phyloP scores from a whole-genome alignment of 2,113 vertebrate genomes.

The Arothron firmamentum region DNA sequence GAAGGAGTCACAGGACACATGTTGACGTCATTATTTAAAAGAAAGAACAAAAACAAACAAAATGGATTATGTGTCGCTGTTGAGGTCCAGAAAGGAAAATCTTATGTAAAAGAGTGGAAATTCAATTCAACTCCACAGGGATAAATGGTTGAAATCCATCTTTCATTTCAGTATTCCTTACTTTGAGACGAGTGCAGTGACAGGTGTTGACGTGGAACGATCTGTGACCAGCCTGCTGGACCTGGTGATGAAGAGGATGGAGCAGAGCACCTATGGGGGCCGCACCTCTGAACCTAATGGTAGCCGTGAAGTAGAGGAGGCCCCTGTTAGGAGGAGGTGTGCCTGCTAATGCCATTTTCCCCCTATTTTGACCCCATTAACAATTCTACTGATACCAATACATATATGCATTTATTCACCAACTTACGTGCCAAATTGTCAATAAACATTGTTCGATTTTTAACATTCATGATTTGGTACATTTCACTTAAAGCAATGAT shows the following conservation, averaged over 20 bases:
- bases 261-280: conserved; percentile 81
- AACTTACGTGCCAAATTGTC: too few species aligned
- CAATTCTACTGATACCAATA: neutral
- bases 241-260: conserved; percentile 96
- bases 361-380: neutral
- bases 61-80: too few species aligned
- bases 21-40: neutral
- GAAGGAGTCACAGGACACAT: neutral
- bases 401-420: too few species aligned
- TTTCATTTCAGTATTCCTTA: conserved; percentile 81
- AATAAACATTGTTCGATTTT: neutral
- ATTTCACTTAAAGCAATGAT: conserved; percentile 1
- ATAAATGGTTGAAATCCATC: too few species aligned
- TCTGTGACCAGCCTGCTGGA: conserved; percentile 85
- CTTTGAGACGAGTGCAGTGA: conserved; percentile 89
- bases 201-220: conserved; percentile 82
- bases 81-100: neutral
- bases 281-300: conserved; percentile 71
- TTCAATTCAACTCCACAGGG: neutral
- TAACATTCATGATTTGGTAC: neutral
- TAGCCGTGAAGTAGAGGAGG: conserved; percentile 53
- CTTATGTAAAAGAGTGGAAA: too few species aligned
- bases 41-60: too few species aligned
- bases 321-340: conserved; percentile 39
- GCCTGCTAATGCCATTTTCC: conserved; percentile 46